A percentile compares a stretch with the other conserved stretches of the same genome.
phyloP scores from a whole-genome alignment of 2,888 invertebrate species.

The Nemotelus nigrinus region DNA sequence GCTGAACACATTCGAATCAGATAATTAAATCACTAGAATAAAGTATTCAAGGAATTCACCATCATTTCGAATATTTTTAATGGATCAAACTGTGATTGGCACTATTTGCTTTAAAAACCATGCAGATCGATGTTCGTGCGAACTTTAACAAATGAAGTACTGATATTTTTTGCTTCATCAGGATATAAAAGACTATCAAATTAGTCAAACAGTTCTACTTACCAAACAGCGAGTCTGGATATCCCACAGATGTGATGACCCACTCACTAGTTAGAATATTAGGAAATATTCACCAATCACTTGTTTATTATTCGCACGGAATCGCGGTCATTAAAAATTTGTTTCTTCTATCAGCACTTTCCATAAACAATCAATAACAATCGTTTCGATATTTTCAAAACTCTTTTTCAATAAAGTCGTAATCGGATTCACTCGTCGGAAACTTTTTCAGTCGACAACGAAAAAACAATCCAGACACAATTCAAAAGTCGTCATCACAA shows the following conservation, averaged over 20 bases:
- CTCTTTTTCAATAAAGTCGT: slow-evolving; percentile 10
- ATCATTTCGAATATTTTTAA: no score
- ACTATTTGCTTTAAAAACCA: no score
- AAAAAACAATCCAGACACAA: slow-evolving; percentile 41
- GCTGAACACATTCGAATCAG: no score
- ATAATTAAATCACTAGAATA: no score
- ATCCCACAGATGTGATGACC: neutral
- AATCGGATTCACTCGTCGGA: neutral
- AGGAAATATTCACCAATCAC: slow-evolving; percentile 3
- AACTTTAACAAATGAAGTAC: no score
- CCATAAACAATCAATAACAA: no score
- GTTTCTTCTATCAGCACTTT: slow-evolving; percentile 1
- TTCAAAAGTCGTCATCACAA: slow-evolving; percentile 44
- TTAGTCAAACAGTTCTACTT: neutral
- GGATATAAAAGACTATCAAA: neutral
- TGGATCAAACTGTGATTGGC: no score
- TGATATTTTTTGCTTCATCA: no score
- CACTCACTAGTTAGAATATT: neutral
- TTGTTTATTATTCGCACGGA: neutral
- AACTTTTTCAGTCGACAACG: slow-evolving; percentile 28
- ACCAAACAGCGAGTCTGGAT: neutral
- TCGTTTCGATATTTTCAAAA: neutral
- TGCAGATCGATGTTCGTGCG: no score
- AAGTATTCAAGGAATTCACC: no score
- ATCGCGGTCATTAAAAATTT: neutral